Evolutionary conservation across 2,797 vertebrate species (phyloP).

Genomic region (Chaetophractus vellerosus): DNA sequence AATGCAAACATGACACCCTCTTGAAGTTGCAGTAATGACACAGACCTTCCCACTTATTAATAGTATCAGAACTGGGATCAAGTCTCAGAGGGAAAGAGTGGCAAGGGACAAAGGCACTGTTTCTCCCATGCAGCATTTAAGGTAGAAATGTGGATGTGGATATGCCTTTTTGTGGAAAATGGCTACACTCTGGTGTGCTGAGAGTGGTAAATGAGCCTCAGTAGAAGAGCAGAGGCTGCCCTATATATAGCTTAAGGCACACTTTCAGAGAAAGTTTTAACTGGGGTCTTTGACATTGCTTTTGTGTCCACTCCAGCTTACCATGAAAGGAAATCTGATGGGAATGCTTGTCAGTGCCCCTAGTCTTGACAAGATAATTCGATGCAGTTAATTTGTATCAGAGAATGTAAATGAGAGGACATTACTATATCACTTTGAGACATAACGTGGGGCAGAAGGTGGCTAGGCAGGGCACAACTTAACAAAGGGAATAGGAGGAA

Average conservation of each 20-base stretch:
- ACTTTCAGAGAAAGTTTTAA: neutral
- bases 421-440: neutral
- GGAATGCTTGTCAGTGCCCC: neutral
- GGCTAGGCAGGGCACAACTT: neutral
- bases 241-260: accelerated
- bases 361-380: neutral
- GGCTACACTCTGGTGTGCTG: neutral
- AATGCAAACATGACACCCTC: neutral
- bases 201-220: neutral
- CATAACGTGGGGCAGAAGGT: neutral
- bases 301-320: neutral
- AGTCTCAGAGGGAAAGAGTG: slow-evolving; percentile 10
- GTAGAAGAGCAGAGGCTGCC: neutral
- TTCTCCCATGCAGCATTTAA: neutral
- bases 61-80: neutral
- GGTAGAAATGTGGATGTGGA: neutral
- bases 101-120: neutral
- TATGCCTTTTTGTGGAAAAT: neutral
- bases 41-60: neutral
- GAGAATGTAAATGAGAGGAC: neutral
- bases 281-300: neutral
- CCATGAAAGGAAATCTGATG: neutral
- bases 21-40: neutral
- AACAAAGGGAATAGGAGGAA: neutral
- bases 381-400: too few species aligned